A percentile compares a stretch with the other conserved stretches of the same genome.
Evolutionary conservation across 2,888 invertebrate species (phyloP).

Genomic region (Metalampra italica): DNA sequence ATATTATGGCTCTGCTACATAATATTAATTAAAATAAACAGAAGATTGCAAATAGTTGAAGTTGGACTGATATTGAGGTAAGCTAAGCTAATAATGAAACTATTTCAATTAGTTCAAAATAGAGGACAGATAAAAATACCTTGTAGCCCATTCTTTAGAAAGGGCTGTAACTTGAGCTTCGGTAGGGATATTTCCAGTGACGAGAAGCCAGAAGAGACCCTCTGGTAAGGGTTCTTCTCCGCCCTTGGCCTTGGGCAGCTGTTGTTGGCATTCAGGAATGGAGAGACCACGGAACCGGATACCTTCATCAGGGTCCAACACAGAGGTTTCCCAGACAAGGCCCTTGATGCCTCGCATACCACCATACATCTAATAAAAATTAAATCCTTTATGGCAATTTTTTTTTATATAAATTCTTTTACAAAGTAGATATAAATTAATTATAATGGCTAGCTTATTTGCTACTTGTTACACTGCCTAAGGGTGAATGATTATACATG

Average conservation of each 20-base stretch:
- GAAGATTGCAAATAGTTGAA: background rate
- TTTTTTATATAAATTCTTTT: too few species aligned
- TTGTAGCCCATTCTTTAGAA: slow-evolving; percentile 89
- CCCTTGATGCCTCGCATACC: slow-evolving; percentile 98
- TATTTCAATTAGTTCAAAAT: too few species aligned
- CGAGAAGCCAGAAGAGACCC: slow-evolving; percentile 88
- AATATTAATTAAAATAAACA: background rate
- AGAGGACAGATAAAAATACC: slow-evolving; percentile 45
- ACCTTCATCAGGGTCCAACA: slow-evolving; percentile 96
- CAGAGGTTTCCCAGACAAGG: slow-evolving; percentile 96
- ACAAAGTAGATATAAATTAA: too few species aligned
- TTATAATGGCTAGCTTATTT: too few species aligned
- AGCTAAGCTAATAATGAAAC: too few species aligned
- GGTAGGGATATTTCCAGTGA: slow-evolving; percentile 86
- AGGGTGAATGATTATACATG: too few species aligned
- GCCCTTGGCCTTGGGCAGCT: slow-evolving; percentile 83
- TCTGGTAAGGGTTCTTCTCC: slow-evolving; percentile 87
- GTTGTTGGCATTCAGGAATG: slow-evolving; percentile 88
- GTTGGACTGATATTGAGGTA: too few species aligned
- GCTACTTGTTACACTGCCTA: too few species aligned
- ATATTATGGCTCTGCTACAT: background rate
- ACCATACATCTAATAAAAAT: slow-evolving; percentile 85
- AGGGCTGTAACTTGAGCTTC: slow-evolving; percentile 83
- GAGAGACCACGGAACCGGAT: slow-evolving; percentile 96
- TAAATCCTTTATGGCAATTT: background rate